Conservation (phyloP, 2,113 vertebrate genomes). For the Chaenocephalus aceratus region DNA sequence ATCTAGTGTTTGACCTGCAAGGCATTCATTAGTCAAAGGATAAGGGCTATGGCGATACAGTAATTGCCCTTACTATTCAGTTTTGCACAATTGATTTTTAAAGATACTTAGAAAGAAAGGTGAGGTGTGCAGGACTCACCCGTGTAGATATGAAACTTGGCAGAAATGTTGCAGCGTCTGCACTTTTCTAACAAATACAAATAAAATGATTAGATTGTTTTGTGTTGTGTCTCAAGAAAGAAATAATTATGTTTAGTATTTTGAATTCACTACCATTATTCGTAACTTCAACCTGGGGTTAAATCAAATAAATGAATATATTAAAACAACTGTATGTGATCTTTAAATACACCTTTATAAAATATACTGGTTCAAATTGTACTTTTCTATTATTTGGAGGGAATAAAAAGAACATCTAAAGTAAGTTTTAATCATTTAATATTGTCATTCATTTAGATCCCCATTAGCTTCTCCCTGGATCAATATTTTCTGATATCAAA, state of each 20-base stretch:
- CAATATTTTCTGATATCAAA: slow-evolving; percentile 11
- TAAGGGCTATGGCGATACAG: slow-evolving; percentile 29
- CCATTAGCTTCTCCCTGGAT: neutral
- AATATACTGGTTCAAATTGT: neutral
- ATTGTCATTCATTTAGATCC: neutral
- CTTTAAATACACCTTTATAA: neutral
- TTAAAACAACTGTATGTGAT: too few relatives aligned
- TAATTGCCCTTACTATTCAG: slow-evolving; percentile 29
- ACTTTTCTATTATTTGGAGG: neutral
- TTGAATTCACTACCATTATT: too few relatives aligned
- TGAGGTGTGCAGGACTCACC: slow-evolving; percentile 17
- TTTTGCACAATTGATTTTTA: slow-evolving; percentile 54
- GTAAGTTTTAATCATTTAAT: neutral
- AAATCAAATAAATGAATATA: too few relatives aligned
- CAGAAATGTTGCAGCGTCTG: neutral
- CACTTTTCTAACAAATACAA: neutral
- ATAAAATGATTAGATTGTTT: neutral
- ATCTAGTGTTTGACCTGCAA: neutral
- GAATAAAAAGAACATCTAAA: neutral
- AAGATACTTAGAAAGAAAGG: slow-evolving; percentile 30
- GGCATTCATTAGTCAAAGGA: neutral
- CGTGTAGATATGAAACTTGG: slow-evolving; percentile 12
- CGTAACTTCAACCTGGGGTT: too few relatives aligned
- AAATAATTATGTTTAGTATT: too few relatives aligned
- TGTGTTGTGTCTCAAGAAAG: too few relatives aligned